Evolutionary conservation across 2,113 vertebrate genomes (phyloP).

Genomic region (Oncorhynchus tshawytscha): DNA sequence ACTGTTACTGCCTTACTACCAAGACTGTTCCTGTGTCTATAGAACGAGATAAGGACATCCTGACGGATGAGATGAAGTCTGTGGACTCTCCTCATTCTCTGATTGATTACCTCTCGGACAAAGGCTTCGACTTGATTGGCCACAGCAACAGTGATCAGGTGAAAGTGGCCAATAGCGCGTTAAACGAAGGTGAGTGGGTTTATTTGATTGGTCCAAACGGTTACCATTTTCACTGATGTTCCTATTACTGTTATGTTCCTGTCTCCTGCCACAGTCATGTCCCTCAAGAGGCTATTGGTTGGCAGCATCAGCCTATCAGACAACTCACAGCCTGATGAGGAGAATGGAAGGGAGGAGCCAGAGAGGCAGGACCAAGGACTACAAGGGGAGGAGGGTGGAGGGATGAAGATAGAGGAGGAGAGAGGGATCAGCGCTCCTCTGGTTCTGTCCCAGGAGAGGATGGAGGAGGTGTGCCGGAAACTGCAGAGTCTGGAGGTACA

Average conservation of each 20-base stretch:
- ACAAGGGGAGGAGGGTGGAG: conserved; percentile 31
- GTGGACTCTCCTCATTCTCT: conserved; percentile 57
- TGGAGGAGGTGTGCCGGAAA: conserved; percentile 70
- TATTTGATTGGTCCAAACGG: background rate
- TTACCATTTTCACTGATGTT: too few relatives aligned
- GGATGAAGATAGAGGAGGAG: conserved; percentile 33
- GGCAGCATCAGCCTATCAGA: conserved; percentile 68
- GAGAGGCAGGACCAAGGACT: conserved; percentile 36
- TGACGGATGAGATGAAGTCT: conserved; percentile 56
- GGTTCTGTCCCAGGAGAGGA: conserved; percentile 67
- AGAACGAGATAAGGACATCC: conserved; percentile 70
- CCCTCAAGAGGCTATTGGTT: conserved; percentile 77
- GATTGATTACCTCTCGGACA: conserved; percentile 69
- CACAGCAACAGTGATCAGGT: conserved; percentile 66
- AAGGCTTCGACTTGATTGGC: conserved; percentile 68
- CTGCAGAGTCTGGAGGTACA: conserved; percentile 75
- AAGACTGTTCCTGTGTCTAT: conserved; percentile 20
- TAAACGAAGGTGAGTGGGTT: conserved; percentile 72
- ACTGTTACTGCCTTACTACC: too few relatives aligned
- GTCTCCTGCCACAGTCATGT: conserved; percentile 66
- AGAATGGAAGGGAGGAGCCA: conserved; percentile 55
- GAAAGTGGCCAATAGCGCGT: conserved; percentile 58
- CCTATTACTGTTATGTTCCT: too few relatives aligned
- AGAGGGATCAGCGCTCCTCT: conserved; percentile 57
- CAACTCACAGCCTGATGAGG: conserved; percentile 60